phyloP scores from a whole-genome alignment of 2,797 vertebrate genomes.

The Neoniphon sammara region DNA sequence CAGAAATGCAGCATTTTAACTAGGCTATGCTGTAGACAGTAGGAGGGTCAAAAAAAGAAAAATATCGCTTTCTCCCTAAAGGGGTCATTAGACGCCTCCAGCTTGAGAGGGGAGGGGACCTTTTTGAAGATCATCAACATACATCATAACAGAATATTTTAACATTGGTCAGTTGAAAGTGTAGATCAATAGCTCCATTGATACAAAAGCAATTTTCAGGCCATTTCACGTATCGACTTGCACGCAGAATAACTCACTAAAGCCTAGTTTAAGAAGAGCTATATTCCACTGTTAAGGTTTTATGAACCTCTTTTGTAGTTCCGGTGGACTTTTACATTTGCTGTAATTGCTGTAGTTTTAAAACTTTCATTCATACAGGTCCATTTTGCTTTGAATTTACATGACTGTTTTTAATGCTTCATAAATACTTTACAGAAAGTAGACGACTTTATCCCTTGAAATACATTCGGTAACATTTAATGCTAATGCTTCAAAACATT shows the following conservation, averaged over 20 bases:
- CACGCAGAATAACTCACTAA: not conserved
- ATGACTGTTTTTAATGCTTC: not conserved
- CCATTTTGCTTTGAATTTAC: not conserved
- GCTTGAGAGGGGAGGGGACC: constrained; percentile 28
- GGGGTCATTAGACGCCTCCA: constrained; percentile 64
- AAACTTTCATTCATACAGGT: not conserved
- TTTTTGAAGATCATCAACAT: constrained; percentile 50
- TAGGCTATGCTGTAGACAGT: constrained; percentile 41
- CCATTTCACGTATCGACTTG: not conserved
- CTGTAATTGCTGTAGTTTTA: not conserved
- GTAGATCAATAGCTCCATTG: not conserved
- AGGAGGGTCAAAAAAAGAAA: constrained; percentile 10
- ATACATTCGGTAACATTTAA: too few relatives aligned
- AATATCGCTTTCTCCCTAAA: constrained; percentile 44
- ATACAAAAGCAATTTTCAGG: not conserved
- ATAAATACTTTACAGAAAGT: too few relatives aligned
- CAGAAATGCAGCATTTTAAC: constrained; percentile 50
- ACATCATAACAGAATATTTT: constrained; percentile 51
- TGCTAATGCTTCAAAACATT: too few relatives aligned
- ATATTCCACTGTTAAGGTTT: not conserved
- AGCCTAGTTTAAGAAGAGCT: not conserved
- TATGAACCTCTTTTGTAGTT: not conserved
- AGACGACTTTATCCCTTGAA: too few relatives aligned
- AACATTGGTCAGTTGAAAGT: not conserved
- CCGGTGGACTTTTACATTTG: not conserved